Base-by-base conservation (phyloP, 2,797 vertebrate genomes). In the Petrocephalus schoutedeni region DNA sequence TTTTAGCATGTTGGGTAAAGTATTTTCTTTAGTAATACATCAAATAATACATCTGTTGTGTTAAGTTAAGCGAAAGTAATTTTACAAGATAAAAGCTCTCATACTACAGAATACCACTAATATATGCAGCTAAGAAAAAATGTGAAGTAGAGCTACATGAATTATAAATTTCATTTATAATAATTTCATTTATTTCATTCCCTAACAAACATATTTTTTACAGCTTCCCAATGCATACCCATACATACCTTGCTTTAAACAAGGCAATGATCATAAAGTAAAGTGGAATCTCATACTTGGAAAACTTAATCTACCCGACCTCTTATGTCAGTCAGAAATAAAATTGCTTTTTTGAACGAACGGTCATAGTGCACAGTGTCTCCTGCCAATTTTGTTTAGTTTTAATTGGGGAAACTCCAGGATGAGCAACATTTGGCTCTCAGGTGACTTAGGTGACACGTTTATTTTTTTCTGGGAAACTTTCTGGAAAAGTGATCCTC, bases 301-400 rank as follows among this genome's bases (percentile, higher is more conserved):
- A 77, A 87, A 87, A 67, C 86, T 87, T 89, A 91, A 91, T 91
- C 90, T 88, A 3, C 41, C 91, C 90, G 91, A 91, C 91, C 91
- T 90, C 89, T 90, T 92, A 92, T 92, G 92, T 92, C 91, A 90
- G 92, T 91, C 91, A 91, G 89, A 90, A 92, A 93, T 90, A 91
- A 92, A 91, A 91, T 90, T 90, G 89, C 87, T 87, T 89, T 90
- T 90, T 89, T 88, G 92, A 91, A 92, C 91, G 90, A 92, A 91
- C 89, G 91, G 90, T 89, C 90, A 89, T 90, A 90, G 89, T 89
- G 89, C 87, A 74, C 86, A 86, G 85, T 89, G 87, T 88, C 85
- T 88, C 88, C 61, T 67, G 86, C 51, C 77, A 89, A 88, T 92
- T 93, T 92, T 90, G 92, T 92, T 93, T 92, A 91, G 91, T 92